These are phyloP conservation scores for Scopus umbretta DNA, from an alignment of 2,113 vertebrate species.

Conservation along the genomic window DNA sequence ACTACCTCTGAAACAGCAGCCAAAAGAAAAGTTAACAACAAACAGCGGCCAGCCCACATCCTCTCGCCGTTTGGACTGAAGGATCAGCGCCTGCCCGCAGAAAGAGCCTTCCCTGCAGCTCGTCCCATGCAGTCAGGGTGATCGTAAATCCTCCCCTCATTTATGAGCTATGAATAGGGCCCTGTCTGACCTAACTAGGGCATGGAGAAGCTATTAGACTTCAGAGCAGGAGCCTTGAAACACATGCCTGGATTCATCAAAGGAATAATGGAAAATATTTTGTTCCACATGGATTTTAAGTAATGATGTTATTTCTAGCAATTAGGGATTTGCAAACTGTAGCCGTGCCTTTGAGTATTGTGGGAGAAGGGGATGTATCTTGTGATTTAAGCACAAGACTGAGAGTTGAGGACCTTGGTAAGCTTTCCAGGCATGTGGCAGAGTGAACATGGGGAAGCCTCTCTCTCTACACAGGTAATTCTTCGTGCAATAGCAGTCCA, in stretches of 20 bases:
- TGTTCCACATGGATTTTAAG: conserved; percentile 23
- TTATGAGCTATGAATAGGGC: conserved; percentile 58
- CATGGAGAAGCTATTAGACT: conserved; percentile 59
- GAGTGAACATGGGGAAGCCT: not conserved
- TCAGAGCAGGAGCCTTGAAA: conserved; percentile 49
- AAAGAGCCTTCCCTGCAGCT: conserved; percentile 40
- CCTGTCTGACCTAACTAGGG: conserved; percentile 60
- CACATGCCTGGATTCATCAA: conserved; percentile 45
- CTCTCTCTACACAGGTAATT: not conserved
- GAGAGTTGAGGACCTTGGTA: not conserved
- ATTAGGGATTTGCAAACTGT: not conserved
- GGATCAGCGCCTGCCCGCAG: not conserved
- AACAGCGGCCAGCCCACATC: conserved; percentile 16
- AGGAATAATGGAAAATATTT: conserved; percentile 57
- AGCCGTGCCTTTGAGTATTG: not conserved
- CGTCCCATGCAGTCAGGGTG: conserved; percentile 23
- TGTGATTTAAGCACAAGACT: not conserved
- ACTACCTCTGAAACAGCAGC: not conserved
- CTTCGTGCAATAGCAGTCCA: not conserved
- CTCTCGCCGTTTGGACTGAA: not conserved
- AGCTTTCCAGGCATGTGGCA: not conserved
- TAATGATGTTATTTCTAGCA: conserved; percentile 33
- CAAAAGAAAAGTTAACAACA: not conserved
- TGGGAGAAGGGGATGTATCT: not conserved
- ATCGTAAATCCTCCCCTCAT: conserved; percentile 31